phyloP scores from a whole-genome alignment of 2,888 invertebrate species.

The Muscina levida region DNA sequence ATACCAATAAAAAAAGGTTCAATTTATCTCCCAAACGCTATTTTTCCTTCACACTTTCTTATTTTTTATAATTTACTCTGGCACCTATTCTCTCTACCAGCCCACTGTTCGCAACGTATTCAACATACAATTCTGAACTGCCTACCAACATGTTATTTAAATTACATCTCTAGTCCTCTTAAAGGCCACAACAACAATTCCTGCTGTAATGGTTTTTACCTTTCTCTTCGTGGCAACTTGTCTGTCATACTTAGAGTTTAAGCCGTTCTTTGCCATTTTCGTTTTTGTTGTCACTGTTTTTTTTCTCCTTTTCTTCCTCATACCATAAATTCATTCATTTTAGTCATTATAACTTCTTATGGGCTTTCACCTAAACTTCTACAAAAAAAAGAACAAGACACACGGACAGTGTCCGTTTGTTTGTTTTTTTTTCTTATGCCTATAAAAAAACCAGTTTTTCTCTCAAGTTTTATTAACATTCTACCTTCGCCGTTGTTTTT shows the following conservation, averaged over 20 bases:
- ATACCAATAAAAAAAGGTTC: too few species aligned
- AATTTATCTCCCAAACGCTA: too few species aligned
- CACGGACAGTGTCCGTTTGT: background rate
- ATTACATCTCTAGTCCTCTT: background rate
- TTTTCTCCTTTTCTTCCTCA: background rate
- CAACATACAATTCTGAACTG: too few species aligned
- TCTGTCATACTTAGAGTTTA: too few species aligned
- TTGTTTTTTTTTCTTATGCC: too few species aligned
- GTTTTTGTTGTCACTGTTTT: background rate
- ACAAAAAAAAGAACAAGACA: background rate
- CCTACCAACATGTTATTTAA: background rate
- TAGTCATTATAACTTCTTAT: background rate
- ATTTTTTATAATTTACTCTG: too few species aligned
- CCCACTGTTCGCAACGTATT: too few species aligned
- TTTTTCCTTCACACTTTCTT: too few species aligned
- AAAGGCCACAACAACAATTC: too few species aligned
- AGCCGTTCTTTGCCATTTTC: background rate
- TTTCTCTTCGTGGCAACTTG: too few species aligned
- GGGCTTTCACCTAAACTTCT: background rate
- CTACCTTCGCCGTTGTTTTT: too few species aligned
- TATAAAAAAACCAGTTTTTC: conserved; percentile 2
- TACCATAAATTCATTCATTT: background rate
- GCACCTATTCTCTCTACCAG: too few species aligned
- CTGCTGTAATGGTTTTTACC: conserved; percentile 15
- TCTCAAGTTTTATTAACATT: background rate